Evolutionary conservation across 2,888 invertebrate species (phyloP), one percentile per base, ranked within the genome.

Genomic region (Prosapia bicincta): DNA sequence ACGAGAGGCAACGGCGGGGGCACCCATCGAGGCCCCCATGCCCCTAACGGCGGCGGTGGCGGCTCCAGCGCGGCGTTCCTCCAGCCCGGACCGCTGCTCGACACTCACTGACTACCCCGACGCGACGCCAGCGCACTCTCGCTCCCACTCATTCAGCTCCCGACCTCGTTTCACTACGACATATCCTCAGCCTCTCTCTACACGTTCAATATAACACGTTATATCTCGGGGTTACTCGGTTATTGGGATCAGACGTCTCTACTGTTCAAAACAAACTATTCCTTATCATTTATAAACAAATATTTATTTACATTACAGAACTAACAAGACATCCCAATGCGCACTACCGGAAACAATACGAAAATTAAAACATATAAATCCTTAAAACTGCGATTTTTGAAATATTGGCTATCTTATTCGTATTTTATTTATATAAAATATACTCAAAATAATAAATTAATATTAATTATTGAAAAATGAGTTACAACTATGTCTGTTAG

Each of bases 1-100:
- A 83, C 83, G 80, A 83, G 80, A 79, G 80, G 82, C 81, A 81
- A 83, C 83, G 82, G 81, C 79, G 80, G 80, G 76, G 79, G 76
- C 78, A 77, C 78, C 78, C 79, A 80, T 75, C 79, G 77, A 65
- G 77, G 70, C 69, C 69, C 74, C 80, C 80, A 79, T 72, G 78
- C 74, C 75, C 72, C 76, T 77, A 77, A 72, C 69, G 78, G 77
- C 72, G 77, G 75, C 77, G 68, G 75, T 74, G 72, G 79, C 78
- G 76, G 79, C 76, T 78, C 78, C 77, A 78, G 77, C 78, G 77
- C 77, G 79, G 78, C 75, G 78, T 20, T 20, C 79, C 79, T 79
- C 72, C 73, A 79, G 79, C 80, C 79, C 79, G 80, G 79, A 25
- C 78, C 79, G 26, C 79, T 78, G 76, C 79, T 81, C 79, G 79